Conservation (phyloP, 2,797 vertebrate species). For the Loriculus beryllinus region DNA sequence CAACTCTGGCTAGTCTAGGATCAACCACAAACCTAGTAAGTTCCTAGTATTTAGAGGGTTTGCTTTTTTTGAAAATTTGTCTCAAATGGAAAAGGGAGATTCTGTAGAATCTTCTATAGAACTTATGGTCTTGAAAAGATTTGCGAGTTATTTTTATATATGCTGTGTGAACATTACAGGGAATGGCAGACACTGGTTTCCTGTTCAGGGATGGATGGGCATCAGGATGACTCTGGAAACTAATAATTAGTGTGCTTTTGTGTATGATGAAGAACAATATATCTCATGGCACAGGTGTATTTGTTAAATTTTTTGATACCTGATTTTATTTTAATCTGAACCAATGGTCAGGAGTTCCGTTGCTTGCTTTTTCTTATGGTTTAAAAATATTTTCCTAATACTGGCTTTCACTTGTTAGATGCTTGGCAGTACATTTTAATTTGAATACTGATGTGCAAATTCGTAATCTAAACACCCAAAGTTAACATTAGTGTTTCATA, state of each 20-base stretch:
- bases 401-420: neutral
- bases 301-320: neutral
- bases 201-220: neutral
- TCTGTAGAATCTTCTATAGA: neutral
- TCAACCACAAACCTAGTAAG: neutral
- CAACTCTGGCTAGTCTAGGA: neutral
- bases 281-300: neutral
- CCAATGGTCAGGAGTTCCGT: neutral
- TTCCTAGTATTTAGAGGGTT: neutral
- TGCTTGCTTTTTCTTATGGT: neutral
- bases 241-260: neutral
- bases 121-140: neutral
- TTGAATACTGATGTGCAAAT: neutral
- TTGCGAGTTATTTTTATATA: neutral
- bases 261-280: neutral
- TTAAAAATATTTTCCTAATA: neutral
- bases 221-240: neutral
- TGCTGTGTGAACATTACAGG: neutral
- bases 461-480: neutral
- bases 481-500: conserved; percentile 39
- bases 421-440: neutral
- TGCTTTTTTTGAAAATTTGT: neutral
- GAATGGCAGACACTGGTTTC: neutral
- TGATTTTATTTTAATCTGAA: neutral
- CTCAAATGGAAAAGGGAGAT: neutral